Percentiles rank a stretch among this genome's conserved stretches.
phyloP scores from a whole-genome alignment of 2,888 invertebrate species.

The Bhutanitis thaidina region DNA sequence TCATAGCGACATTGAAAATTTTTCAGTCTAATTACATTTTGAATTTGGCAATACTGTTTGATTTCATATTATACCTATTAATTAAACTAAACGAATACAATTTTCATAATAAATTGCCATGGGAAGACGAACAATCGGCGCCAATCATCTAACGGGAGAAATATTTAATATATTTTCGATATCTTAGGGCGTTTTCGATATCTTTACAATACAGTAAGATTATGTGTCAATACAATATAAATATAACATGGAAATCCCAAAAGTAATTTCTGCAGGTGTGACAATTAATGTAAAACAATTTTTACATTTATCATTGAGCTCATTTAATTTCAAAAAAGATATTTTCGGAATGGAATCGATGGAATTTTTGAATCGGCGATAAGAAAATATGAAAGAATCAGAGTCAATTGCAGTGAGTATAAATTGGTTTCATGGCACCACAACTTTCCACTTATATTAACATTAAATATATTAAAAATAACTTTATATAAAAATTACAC shows the following conservation, averaged over 20 bases:
- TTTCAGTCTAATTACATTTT: constrained; percentile 73
- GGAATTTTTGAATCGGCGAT: not conserved
- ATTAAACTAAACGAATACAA: constrained; percentile 44
- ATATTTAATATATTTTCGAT: no score
- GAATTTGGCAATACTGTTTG: constrained; percentile 78
- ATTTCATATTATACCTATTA: constrained; percentile 54
- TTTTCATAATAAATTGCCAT: constrained; percentile 54
- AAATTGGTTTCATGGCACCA: constrained; percentile 76
- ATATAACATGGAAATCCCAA: not conserved
- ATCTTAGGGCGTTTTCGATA: no score
- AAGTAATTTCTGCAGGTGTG: constrained; percentile 15
- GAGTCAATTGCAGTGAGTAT: constrained; percentile 60
- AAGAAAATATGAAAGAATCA: constrained; percentile 21
- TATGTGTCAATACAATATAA: constrained; percentile 1
- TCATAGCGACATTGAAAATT: constrained; percentile 35
- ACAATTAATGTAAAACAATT: not conserved
- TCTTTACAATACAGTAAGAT: constrained; percentile 19
- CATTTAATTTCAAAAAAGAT: not conserved
- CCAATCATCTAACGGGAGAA: constrained; percentile 20
- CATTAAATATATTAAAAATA: constrained; percentile 67
- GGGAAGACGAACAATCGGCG: constrained; percentile 62
- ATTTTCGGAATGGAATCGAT: not conserved
- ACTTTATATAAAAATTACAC: constrained; percentile 69
- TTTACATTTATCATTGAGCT: no score
- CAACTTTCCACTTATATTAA: constrained; percentile 65